These are phyloP conservation scores for Dendrocincla tyrannina DNA, from an alignment of 2,797 vertebrate species.

Conservation along the genomic window DNA sequence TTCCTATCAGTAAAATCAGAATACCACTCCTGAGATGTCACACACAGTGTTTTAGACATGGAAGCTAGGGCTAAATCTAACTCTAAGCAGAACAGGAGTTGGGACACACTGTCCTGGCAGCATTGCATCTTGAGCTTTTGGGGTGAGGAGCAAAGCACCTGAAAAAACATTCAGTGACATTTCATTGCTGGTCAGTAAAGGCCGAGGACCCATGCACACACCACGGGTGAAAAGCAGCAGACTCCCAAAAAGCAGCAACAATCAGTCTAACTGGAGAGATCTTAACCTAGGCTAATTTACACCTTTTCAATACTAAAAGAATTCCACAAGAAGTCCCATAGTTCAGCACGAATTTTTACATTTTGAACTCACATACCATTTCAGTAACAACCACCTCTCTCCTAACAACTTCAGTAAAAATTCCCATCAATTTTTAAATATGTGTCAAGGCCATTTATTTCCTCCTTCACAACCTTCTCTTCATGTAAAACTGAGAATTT, in stretches of 20 bases:
- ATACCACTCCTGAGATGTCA: neutral
- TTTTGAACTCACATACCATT: conserved; percentile 2
- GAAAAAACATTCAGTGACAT: neutral
- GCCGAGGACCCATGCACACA: rapidly evolving
- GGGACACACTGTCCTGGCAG: neutral
- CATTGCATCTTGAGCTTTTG: neutral
- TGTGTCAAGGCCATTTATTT: neutral
- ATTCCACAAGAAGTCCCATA: neutral
- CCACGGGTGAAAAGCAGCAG: rapidly evolving
- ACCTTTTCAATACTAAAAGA: neutral
- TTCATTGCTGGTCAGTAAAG: neutral
- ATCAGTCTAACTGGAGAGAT: neutral
- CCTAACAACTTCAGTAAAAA: neutral
- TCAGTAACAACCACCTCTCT: neutral
- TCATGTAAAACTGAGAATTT: neutral
- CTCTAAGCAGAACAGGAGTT: neutral
- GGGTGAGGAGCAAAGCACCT: neutral
- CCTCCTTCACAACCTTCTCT: neutral
- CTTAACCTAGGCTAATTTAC: neutral
- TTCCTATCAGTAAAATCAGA: neutral
- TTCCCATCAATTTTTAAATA: neutral
- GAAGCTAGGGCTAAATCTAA: neutral
- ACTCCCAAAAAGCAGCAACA: neutral
- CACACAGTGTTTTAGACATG: neutral
- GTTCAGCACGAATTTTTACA: neutral